phyloP scores from a whole-genome alignment of 2,888 invertebrate species.

The Craniophora ligustri region DNA sequence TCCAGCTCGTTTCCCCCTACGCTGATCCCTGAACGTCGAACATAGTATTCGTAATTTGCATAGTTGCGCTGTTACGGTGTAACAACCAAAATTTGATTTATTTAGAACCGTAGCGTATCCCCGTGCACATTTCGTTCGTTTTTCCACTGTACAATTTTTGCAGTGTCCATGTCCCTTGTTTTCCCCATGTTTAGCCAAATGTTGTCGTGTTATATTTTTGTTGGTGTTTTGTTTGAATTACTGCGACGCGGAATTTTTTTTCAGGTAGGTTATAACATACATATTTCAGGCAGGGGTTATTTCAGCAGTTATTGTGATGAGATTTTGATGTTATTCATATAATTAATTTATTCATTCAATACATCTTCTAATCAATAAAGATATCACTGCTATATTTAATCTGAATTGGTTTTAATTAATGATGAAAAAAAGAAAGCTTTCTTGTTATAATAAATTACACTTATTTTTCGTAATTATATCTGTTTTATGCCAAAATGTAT shows the following conservation, averaged over 20 bases:
- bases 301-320: neutral
- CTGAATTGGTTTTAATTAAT: too few species aligned
- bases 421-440: too few species aligned
- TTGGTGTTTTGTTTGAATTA: neutral
- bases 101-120: conserved; percentile 48
- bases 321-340: neutral
- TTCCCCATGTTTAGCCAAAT: conserved; percentile 26
- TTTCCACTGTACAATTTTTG: conserved; percentile 33
- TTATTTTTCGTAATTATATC: too few species aligned
- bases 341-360: neutral
- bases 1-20: conserved; percentile 60
- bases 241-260: neutral
- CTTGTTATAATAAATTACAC: too few species aligned
- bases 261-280: neutral
- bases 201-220: conserved; percentile 27
- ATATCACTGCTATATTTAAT: too few species aligned
- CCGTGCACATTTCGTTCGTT: conserved; percentile 36
- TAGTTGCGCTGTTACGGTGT: conserved; percentile 55
- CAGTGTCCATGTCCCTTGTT: conserved; percentile 43
- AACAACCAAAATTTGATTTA: conserved; percentile 61
- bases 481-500: neutral
- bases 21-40: conserved; percentile 46
- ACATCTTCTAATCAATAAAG: too few species aligned
- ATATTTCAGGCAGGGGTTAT: neutral
- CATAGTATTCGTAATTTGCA: conserved; percentile 65